Evolutionary conservation across 1,140 invertebrate genomes (phyloP).

Genomic region (Cryptotermes secundus): DNA sequence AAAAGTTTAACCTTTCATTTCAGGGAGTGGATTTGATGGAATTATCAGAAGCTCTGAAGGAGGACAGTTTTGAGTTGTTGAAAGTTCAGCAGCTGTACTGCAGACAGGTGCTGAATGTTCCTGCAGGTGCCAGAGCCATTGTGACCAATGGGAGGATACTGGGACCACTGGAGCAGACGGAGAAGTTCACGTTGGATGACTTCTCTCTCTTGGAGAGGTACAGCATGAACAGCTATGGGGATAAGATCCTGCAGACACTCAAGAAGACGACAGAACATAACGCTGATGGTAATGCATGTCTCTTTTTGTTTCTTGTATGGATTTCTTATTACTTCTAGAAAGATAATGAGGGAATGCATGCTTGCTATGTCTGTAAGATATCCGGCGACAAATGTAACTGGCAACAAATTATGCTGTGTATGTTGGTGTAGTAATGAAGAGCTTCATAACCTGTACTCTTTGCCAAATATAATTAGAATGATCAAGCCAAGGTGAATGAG

Average conservation of each 20-base stretch:
- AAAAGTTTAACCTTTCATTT: background rate
- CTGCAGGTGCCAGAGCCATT: conserved; percentile 61
- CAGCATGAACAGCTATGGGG: conserved; percentile 70
- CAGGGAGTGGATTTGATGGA: conserved; percentile 20
- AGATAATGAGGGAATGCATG: too few species aligned
- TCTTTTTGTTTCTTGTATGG: background rate
- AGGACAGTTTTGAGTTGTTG: background rate
- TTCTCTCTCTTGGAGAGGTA: conserved; percentile 84
- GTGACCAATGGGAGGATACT: conserved; percentile 89
- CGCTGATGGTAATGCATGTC: conserved; percentile 21
- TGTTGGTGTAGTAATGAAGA: too few species aligned
- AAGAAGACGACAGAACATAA: conserved; percentile 48
- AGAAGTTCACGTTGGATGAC: conserved; percentile 87
- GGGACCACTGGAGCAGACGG: conserved; percentile 75
- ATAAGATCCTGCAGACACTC: conserved; percentile 72
- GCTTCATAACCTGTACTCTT: too few species aligned
- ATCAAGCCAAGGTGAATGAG: too few species aligned
- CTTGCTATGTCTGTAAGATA: too few species aligned
- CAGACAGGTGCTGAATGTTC: conserved; percentile 56
- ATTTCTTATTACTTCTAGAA: too few species aligned
- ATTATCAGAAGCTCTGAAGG: background rate
- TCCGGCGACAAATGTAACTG: too few species aligned
- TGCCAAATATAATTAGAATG: too few species aligned
- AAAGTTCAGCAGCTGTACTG: conserved; percentile 58
- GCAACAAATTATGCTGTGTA: too few species aligned